phyloP scores from a whole-genome alignment of 2,113 vertebrate genomes.

The Myotis davidii region DNA sequence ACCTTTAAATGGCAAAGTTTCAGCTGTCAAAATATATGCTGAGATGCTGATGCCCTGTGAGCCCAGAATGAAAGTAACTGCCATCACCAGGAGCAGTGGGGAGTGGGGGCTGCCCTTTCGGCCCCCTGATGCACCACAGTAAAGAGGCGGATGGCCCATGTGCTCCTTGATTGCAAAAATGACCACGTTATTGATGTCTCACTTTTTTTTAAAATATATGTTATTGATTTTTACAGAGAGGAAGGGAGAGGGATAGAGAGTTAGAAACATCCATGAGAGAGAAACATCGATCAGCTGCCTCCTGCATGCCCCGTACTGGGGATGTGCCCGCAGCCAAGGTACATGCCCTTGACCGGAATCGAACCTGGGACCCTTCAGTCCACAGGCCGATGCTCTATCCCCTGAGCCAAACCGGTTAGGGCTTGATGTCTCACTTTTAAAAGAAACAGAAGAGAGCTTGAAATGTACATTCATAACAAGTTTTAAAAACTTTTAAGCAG shows the following conservation, averaged over 20 bases:
- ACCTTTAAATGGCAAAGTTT: constrained; percentile 77
- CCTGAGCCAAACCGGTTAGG: no score
- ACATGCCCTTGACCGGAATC: no score
- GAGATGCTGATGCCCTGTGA: constrained; percentile 48
- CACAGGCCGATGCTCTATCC: no score
- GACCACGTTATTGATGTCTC: neutral
- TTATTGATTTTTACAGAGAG: no score
- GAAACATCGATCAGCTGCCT: no score
- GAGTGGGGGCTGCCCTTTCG: neutral
- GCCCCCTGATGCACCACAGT: neutral
- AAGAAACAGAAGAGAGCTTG: neutral
- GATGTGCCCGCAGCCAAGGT: no score
- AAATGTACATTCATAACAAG: neutral
- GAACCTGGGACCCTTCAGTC: no score
- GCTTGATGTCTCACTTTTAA: neutral
- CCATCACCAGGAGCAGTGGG: constrained; percentile 12
- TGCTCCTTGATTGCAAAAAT: neutral
- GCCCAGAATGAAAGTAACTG: constrained; percentile 65
- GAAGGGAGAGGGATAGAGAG: no score
- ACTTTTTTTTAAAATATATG: neutral
- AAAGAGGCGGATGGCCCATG: neutral
- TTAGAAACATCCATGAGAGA: no score
- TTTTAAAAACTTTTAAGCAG: neutral
- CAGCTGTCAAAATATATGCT: constrained; percentile 64
- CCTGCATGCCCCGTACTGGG: no score